Conservation (phyloP, 2,113 vertebrate species). For the Perccottus glenii region DNA sequence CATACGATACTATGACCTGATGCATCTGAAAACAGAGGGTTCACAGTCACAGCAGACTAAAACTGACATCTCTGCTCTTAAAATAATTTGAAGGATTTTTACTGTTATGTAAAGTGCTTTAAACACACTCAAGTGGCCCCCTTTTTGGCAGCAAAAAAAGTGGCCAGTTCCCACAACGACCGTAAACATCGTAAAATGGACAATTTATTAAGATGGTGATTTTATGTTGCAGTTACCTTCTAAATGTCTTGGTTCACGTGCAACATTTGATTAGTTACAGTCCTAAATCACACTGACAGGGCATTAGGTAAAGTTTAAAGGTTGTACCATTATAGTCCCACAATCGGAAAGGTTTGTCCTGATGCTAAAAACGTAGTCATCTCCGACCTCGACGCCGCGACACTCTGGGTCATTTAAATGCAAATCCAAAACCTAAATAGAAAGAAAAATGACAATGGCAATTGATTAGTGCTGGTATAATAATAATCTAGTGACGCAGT, state of each 20-base stretch:
- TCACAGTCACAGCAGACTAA: slow-evolving; percentile 27
- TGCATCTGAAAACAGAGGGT: slow-evolving; percentile 14
- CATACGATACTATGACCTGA: slow-evolving; percentile 37
- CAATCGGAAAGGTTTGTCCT: slow-evolving; percentile 78
- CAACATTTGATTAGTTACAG: slow-evolving; percentile 35
- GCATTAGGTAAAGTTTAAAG: not conserved
- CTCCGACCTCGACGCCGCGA: slow-evolving; percentile 66
- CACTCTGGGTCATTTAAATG: slow-evolving; percentile 76
- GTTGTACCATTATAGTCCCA: slow-evolving; percentile 67
- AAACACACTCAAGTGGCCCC: slow-evolving; percentile 6
- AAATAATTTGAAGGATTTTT: slow-evolving; percentile 7
- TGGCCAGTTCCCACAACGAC: slow-evolving; percentile 31
- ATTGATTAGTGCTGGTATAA: too few species aligned
- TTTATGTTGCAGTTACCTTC: slow-evolving; percentile 39
- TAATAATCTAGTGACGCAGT: not conserved
- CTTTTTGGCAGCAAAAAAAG: slow-evolving; percentile 11
- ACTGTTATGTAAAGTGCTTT: slow-evolving; percentile 11
- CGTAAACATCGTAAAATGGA: slow-evolving; percentile 46
- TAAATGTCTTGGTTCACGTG: slow-evolving; percentile 51
- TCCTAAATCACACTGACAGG: not conserved
- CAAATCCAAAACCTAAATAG: slow-evolving; percentile 79
- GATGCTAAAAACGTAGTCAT: slow-evolving; percentile 77
- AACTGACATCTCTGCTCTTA: not conserved
- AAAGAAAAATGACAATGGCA: not conserved
- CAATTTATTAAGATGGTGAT: slow-evolving; percentile 47